Conservation (phyloP, 2,113 vertebrate species). For the Butorides virescens region DNA sequence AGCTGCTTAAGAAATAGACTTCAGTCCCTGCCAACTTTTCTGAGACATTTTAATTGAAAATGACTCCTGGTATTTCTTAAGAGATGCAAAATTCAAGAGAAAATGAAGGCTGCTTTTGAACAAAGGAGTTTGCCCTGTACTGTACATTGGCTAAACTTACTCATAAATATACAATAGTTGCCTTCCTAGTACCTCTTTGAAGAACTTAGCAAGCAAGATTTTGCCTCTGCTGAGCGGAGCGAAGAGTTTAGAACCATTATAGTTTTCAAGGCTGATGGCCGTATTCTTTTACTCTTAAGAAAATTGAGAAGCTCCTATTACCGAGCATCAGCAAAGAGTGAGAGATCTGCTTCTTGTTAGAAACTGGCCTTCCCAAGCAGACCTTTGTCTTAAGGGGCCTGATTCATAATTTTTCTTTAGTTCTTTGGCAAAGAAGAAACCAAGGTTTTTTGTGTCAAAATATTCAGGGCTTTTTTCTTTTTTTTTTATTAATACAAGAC, state of each 20-base stretch:
- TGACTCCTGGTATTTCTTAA: conserved; percentile 56
- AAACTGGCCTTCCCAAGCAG: background rate
- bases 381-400: background rate
- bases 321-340: background rate
- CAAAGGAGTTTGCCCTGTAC: conserved; percentile 28
- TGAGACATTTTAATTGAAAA: conserved; percentile 58
- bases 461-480: background rate
- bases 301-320: conserved; percentile 1
- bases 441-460: background rate
- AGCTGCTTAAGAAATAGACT: conserved; percentile 55
- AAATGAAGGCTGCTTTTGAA: conserved; percentile 54
- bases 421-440: background rate
- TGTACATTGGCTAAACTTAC: background rate
- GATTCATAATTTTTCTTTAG: background rate
- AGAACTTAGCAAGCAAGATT: conserved; percentile 6
- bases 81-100: conserved; percentile 38
- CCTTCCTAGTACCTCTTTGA: background rate
- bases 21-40: conserved; percentile 44
- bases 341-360: conserved; percentile 26
- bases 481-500: background rate
- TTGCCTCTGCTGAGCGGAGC: background rate
- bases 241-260: background rate
- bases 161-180: background rate
- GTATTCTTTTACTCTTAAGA: background rate
- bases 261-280: background rate